Percentiles rank a stretch among this genome's conserved stretches.
Conservation (phyloP, 1,140 invertebrate genomes). For the Lasioglossum albipes region DNA sequence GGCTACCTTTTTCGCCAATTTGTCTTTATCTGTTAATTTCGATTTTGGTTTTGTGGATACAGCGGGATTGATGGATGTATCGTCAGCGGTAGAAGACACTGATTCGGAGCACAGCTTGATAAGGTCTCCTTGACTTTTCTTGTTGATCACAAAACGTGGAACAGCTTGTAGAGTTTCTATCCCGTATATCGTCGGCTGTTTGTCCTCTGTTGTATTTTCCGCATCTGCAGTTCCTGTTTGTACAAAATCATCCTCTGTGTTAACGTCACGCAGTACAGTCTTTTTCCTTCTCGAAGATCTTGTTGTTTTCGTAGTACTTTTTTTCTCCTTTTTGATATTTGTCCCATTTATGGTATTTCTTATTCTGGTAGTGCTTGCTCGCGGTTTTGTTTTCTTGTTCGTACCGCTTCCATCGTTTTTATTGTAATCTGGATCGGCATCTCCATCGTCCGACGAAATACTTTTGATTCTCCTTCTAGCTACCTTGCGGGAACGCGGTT, state of each 20-base stretch:
- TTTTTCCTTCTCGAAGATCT: constrained; percentile 12
- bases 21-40: constrained; percentile 76
- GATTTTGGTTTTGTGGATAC: constrained; percentile 55
- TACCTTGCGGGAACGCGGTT: neutral
- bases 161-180: constrained; percentile 63
- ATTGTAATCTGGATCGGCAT: constrained; percentile 22
- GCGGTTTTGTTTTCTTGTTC: constrained; percentile 9
- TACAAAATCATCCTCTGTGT: neutral
- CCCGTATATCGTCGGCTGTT: constrained; percentile 52
- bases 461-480: constrained; percentile 8
- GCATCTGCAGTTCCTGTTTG: neutral
- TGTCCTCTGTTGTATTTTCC: constrained; percentile 9
- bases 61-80: neutral
- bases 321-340: too few species aligned
- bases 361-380: neutral
- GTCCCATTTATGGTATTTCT: neutral
- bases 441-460: constrained; percentile 10
- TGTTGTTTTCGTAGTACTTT: neutral
- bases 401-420: neutral
- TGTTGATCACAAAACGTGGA: constrained; percentile 61
- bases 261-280: neutral
- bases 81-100: constrained; percentile 22
- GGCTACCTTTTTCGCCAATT: constrained; percentile 85
- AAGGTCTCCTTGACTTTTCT: constrained; percentile 53
- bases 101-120: constrained; percentile 60